Conservation (phyloP, 2,797 vertebrate species). For the Galago senegalensis region DNA sequence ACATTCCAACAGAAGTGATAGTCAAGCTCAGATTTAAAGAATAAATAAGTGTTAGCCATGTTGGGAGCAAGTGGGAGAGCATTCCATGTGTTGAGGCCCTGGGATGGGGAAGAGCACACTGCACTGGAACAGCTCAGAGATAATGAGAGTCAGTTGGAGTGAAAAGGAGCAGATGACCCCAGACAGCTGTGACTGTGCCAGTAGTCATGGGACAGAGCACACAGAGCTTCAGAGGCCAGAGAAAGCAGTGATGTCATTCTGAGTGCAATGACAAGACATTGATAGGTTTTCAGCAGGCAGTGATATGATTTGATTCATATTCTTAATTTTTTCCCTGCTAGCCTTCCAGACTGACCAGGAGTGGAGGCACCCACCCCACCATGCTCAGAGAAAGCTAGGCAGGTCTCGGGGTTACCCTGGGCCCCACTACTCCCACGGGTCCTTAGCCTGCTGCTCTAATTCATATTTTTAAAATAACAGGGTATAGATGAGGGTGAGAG, state of each 20-base stretch:
- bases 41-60: not conserved
- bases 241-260: not conserved
- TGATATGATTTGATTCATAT: not conserved
- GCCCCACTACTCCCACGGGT: no score
- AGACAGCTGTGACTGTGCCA: not conserved
- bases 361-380: no score
- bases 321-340: not conserved
- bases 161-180: not conserved
- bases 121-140: not conserved
- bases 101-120: not conserved
- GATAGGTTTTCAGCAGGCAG: not conserved
- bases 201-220: not conserved
- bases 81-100: not conserved
- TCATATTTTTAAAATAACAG: not conserved
- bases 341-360: no score
- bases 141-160: accelerated
- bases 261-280: not conserved
- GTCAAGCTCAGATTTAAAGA: not conserved
- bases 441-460: not conserved
- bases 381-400: no score
- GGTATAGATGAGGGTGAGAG: not conserved
- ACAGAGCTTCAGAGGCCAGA: accelerated
- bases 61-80: not conserved
- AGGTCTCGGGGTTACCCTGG: no score
- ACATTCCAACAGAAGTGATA: not conserved